These are phyloP conservation scores for Erynnis tages DNA, from an alignment of 2,888 invertebrate genomes.

Conservation along the genomic window DNA sequence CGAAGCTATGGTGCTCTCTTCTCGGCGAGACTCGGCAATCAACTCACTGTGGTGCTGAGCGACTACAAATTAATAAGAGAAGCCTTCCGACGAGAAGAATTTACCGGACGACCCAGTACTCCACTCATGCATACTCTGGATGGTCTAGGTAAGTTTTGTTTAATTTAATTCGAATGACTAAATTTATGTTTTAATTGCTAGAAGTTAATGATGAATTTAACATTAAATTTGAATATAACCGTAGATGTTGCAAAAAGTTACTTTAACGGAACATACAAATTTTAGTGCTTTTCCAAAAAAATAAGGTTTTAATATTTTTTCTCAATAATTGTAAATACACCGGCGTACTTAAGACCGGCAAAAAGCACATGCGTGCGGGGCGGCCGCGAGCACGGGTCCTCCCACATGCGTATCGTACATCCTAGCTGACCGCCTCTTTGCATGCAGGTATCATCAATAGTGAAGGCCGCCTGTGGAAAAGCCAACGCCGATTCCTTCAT, in stretches of 20 bases:
- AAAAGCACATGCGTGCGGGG: conserved; percentile 51
- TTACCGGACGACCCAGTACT: conserved; percentile 93
- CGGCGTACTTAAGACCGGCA: no score
- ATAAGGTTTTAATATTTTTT: no score
- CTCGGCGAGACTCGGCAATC: conserved; percentile 90
- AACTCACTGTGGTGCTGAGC: conserved; percentile 91
- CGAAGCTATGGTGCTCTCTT: conserved; percentile 91
- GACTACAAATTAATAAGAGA: conserved; percentile 93
- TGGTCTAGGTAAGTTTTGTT: conserved; percentile 89
- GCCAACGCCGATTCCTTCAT: conserved; percentile 92
- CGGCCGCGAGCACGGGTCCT: conserved; percentile 50
- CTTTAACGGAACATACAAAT: no score
- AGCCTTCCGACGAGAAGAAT: conserved; percentile 92
- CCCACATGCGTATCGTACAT: conserved; percentile 49
- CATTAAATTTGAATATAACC: no score
- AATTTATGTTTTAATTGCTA: neutral
- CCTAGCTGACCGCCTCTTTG: conserved; percentile 41
- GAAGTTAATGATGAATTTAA: no score
- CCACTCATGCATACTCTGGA: conserved; percentile 93
- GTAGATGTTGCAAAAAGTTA: no score
- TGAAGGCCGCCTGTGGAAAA: conserved; percentile 94
- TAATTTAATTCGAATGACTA: neutral
- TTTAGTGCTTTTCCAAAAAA: no score
- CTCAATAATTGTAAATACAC: no score
- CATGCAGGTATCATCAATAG: conserved; percentile 92